Evolutionary conservation across 1,140 invertebrate species (phyloP), one percentile per base, ranked within the genome.

Genomic region (Teleogryllus occipitalis): DNA sequence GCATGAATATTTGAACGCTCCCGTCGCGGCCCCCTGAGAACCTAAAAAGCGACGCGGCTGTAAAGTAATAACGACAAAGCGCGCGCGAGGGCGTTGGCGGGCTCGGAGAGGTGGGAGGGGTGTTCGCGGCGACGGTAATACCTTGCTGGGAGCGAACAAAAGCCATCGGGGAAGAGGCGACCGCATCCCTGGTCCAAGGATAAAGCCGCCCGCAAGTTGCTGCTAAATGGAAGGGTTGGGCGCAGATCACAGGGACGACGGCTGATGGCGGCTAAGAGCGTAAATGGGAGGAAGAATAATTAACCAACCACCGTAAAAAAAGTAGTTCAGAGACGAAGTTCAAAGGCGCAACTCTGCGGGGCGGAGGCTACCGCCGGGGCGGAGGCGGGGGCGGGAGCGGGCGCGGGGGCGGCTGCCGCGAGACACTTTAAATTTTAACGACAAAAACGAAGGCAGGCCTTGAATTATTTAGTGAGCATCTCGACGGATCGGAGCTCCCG

Each of bases 31-130:
- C 54, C 54, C 18, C 54, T 18, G 54, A 65, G 54, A 65, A 65
- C 10, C 54, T 65, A 65, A 65, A 65, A 65, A 65, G 54, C 54
- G 54, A 18, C 54, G 18, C 54, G 54, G 54, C 18, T 65, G 54
- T 65, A 65, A 65, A 65, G 54, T 65, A 65, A 65, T 65, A 65
- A 65, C 54, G 54, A 65, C 54, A 65, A 65, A 65, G 54, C 54
- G 54, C 54, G 18, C 10, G 18, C 10, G 18, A 65, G 54, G 54
- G 54, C 54, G 54, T 65, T 65, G 54, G 54, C 54, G 54, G 54
- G 54, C 27, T 39, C 0, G 54, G 54, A 10, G 18, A 7, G 54
- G 54, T 14, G 54, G 54, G 10, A 65, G 54, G 10, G 54, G 18
- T 7, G 54, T 2, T 18, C 18, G 54, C 54, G 54, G 18, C 54